A percentile compares a stretch with the other conserved stretches of the same genome.
These are phyloP conservation scores for Stictonetta naevosa DNA, from an alignment of 2,113 vertebrate species.

Conservation along the genomic window DNA sequence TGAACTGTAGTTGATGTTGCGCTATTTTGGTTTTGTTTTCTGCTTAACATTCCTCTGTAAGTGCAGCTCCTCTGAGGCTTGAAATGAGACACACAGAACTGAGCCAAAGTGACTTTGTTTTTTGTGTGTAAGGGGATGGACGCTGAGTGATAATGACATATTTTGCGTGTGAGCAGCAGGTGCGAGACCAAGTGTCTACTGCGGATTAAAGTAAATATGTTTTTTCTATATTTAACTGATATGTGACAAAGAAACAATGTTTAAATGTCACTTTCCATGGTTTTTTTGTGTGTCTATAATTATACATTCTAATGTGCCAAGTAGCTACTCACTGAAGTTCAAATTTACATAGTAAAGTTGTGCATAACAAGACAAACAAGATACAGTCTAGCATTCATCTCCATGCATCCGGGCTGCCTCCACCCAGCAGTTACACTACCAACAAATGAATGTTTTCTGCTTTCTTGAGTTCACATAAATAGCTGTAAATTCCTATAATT, in stretches of 20 bases:
- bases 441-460: conserved; percentile 85
- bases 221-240: conserved; percentile 69
- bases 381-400: conserved; percentile 75
- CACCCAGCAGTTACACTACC: conserved; percentile 80
- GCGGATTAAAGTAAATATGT: conserved; percentile 64
- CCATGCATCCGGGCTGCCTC: conserved; percentile 65
- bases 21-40: conserved; percentile 74
- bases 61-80: conserved; percentile 73
- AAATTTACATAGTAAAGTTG: conserved; percentile 74
- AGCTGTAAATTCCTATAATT: conserved; percentile 86
- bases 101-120: conserved; percentile 62
- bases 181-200: conserved; percentile 66
- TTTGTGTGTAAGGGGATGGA: conserved; percentile 20
- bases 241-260: conserved; percentile 75
- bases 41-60: conserved; percentile 75
- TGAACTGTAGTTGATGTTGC: conserved; percentile 42
- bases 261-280: conserved; percentile 76
- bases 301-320: conserved; percentile 70
- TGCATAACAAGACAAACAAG: conserved; percentile 74
- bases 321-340: conserved; percentile 68
- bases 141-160: conserved; percentile 70
- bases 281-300: conserved; percentile 72
- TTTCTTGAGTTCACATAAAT: conserved; percentile 82
- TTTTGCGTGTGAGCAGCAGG: conserved; percentile 73
- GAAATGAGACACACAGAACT: conserved; percentile 51